Evolutionary conservation across 2,113 vertebrate species (phyloP), one percentile per base, ranked within the genome.

Genomic region (Atractosteus spatula): DNA sequence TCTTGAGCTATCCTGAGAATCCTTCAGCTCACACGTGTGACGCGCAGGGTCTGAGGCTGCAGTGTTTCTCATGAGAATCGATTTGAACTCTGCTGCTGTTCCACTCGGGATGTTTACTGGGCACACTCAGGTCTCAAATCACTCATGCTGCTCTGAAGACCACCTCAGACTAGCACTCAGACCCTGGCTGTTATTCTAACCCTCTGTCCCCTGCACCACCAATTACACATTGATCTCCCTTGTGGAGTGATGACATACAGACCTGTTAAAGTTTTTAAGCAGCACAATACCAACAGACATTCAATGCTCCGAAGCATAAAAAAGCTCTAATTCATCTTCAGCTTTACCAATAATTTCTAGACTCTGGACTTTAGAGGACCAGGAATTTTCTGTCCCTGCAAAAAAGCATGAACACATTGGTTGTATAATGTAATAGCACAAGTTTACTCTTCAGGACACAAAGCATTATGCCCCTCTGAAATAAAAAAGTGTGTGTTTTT

Each of bases 61-160:
- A 11, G 65, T 84, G 79, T 92, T 94, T 94, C 94, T 91, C 93
- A 82, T 94, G 94, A 94, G 94, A 94, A 92, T 88, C 82, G 73
- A 16, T 75, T 3, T 72, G 74, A 78, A 79, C 81, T 84, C 68
- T 0, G 71, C 7, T 10, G 0, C 73, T 63, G 67, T 69, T 66
- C 73, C 10, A 29, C 55, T 0, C 0, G 11, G 43, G 76, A 56
- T 75, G 55, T 77, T 77, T 55, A 66, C 55, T 55, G 71, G 67
- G 68, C 62, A 57, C 62, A 62, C 66, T 47, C 43, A 66, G 69
- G 70, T 74, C 72, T 43, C 55, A 55, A 57, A 70, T 59, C 70
- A 54, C 61, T 72, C 42, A 66, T 8, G 41, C 3, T 13, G 43
- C 51, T 47, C 55, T 61, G 44, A 59, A 69, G 74, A 70, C 54